Evolutionary conservation across 2,888 invertebrate species (phyloP).

Genomic region (Cerastoderma edule): DNA sequence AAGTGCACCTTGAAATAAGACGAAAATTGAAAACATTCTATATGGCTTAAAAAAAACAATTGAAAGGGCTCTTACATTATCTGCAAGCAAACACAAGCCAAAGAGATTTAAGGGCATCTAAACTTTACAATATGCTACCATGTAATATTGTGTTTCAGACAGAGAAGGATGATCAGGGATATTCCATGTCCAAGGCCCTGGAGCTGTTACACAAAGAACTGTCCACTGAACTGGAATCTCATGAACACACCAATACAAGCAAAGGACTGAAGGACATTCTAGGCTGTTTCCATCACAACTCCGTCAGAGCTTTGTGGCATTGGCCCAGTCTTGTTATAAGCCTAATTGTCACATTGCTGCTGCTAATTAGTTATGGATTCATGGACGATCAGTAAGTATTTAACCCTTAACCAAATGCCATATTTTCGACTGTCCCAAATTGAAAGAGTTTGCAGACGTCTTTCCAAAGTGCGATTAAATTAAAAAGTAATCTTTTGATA

Average conservation of each 20-base stretch:
- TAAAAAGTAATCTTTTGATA: too few species aligned
- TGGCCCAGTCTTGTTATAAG: constrained; percentile 64
- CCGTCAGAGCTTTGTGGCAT: constrained; percentile 66
- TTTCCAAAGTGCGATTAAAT: too few species aligned
- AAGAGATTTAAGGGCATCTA: too few species aligned
- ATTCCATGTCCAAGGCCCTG: constrained; percentile 61
- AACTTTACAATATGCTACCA: too few species aligned
- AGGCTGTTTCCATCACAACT: constrained; percentile 52
- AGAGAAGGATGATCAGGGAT: constrained; percentile 19
- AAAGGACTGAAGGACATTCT: constrained; percentile 39
- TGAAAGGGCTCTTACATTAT: too few species aligned
- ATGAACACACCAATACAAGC: constrained; percentile 31
- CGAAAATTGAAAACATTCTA: too few species aligned
- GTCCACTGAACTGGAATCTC: constrained; percentile 49
- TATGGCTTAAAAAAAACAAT: too few species aligned
- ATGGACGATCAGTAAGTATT: constrained; percentile 50
- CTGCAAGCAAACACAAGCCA: too few species aligned
- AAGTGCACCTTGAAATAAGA: too few species aligned
- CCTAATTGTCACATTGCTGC: constrained; percentile 36
- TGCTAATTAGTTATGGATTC: constrained; percentile 58
- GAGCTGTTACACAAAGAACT: constrained; percentile 66
- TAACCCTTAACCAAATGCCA: not conserved
- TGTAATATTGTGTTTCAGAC: too few species aligned
- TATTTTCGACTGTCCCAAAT: too few species aligned
- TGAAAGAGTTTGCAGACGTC: too few species aligned